Percentiles rank a stretch among this genome's conserved stretches.
Evolutionary conservation across 2,113 vertebrate species (phyloP).

Genomic region (Chionis minor): DNA sequence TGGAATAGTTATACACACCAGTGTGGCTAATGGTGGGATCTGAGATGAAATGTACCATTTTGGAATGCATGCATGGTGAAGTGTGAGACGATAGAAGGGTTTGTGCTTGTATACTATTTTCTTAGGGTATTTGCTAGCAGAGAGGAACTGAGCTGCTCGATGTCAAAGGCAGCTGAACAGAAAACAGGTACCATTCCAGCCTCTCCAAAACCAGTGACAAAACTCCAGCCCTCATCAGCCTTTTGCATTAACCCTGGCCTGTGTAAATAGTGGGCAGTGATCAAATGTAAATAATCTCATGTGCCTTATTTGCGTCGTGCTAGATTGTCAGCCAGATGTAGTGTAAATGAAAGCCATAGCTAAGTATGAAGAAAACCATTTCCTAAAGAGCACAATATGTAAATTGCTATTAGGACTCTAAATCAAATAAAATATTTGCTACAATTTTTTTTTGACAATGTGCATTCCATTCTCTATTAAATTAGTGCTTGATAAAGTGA

Average conservation of each 20-base stretch:
- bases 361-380: constrained; percentile 53
- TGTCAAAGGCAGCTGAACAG: not conserved
- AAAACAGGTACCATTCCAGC: not conserved
- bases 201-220: not conserved
- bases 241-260: constrained; percentile 23
- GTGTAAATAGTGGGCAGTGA: constrained; percentile 36
- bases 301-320: constrained; percentile 25
- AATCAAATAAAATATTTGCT: constrained; percentile 46
- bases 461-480: constrained; percentile 44
- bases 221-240: not conserved
- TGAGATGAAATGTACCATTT: not conserved
- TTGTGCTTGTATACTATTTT: constrained; percentile 42
- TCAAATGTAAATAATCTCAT: constrained; percentile 43
- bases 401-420: constrained; percentile 58
- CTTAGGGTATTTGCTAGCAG: constrained; percentile 2
- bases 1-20: not conserved
- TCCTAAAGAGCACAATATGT: constrained; percentile 52
- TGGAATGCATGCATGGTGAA: not conserved
- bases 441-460: constrained; percentile 62
- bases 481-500: constrained; percentile 55
- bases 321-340: constrained; percentile 35
- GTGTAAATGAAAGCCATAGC: constrained; percentile 52
- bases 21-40: not conserved
- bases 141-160: constrained; percentile 13
- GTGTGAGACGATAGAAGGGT: not conserved